These are phyloP conservation scores for Sminthurides aquaticus DNA, from an alignment of 2,888 invertebrate genomes.

Conservation along the genomic window DNA sequence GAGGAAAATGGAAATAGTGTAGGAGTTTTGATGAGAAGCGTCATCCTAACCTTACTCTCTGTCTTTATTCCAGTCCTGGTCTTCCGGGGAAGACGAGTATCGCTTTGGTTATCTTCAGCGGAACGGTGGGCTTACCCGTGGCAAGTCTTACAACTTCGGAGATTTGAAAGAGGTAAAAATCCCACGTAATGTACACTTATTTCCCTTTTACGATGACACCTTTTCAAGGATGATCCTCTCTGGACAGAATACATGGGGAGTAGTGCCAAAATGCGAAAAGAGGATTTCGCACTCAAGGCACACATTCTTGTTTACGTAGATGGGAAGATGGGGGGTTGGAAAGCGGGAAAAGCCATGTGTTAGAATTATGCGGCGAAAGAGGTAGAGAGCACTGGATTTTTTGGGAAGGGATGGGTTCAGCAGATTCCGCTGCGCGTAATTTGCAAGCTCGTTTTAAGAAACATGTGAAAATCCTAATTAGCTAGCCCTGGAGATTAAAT, in stretches of 20 bases:
- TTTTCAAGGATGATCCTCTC: too few relatives aligned
- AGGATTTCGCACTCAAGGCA: background rate
- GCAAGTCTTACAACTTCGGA: constrained; percentile 29
- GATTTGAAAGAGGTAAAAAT: constrained; percentile 27
- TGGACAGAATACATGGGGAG: background rate
- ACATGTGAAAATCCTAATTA: background rate
- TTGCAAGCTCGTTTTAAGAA: background rate
- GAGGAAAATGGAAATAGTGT: too few relatives aligned
- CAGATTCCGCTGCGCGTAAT: background rate
- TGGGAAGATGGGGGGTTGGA: too few relatives aligned
- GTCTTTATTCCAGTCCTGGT: constrained; percentile 26
- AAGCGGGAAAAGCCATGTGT: too few relatives aligned
- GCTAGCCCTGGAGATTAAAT: background rate
- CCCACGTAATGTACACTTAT: constrained; percentile 6
- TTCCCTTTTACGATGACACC: background rate
- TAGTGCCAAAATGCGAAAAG: background rate
- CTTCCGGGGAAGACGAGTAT: constrained; percentile 29
- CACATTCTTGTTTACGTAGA: too few relatives aligned
- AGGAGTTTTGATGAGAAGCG: too few relatives aligned
- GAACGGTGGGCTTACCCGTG: constrained; percentile 23
- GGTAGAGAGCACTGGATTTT: background rate
- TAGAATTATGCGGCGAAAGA: background rate
- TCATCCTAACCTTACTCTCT: too few relatives aligned
- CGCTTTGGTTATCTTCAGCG: constrained; percentile 21
- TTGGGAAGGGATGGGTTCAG: background rate